Base-by-base conservation (phyloP, 2,888 invertebrate genomes). In the Ormyrus labotus region DNA sequence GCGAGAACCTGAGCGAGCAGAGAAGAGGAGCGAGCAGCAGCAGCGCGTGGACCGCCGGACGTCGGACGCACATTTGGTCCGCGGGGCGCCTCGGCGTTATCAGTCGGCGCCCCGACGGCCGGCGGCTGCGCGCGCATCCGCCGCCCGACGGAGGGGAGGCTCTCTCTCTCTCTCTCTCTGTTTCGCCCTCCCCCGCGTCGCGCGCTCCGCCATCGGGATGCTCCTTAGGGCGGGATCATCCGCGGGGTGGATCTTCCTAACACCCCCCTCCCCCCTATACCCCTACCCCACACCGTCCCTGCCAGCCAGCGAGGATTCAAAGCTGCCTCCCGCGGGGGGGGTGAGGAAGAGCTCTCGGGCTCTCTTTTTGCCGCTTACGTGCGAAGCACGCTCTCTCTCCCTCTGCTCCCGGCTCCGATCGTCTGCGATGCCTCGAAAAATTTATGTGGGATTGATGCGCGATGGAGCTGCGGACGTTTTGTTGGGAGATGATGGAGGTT, bases 81-180 rank as follows among this genome's bases (percentile, higher is more conserved):
- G 19, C 19, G 86, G 88, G 87, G 87, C 88, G 87, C 87, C 88
- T 87, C 87, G 88, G 86, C 87, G 88, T 90, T 90, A 90, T 90
- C 90, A 90, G 88, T 89, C 87, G 85, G 87, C 89, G 88, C 87
- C 88, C 88, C 90, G 89, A 87, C 90, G 90, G 90, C 90, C 90
- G 90, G 90, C 89, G 90, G 87, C 90, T 90, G 90, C 90, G 90
- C 90, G 87, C 85, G 87, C 84, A 81, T 19, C 19, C 81, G 82
- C 84, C 10, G 9, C 55, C 71, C 34, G 50, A 61, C 45, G 60
- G 45, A 55, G 76, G 53, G 69, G 47, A 8, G 47, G 50, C 58
- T 47, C 48, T 10, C 48, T 70, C 11, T n/a, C n/a, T n/a, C n/a
- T n/a, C n/a, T n/a, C n/a, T n/a, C n/a, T n/a, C n/a, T n/a, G n/a